Evolutionary conservation across 2,113 vertebrate genomes (phyloP).

Genomic region (Chloropsis hardwickii): DNA sequence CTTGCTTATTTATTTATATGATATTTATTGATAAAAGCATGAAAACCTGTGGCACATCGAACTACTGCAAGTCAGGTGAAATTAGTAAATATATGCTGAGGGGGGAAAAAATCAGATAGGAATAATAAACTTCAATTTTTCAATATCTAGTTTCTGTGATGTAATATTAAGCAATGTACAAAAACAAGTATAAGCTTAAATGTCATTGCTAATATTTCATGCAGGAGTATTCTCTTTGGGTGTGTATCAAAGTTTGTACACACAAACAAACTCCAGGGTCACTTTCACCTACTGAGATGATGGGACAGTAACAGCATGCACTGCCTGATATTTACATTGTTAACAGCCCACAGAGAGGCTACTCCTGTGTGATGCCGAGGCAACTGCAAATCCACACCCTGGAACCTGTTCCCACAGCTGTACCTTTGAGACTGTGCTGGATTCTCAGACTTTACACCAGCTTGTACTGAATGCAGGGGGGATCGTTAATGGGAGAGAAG

Average conservation of each 20-base stretch:
- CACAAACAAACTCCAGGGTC: background rate
- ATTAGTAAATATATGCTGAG: background rate
- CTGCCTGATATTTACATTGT: background rate
- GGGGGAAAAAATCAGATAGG: background rate
- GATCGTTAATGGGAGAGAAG: fast-evolving
- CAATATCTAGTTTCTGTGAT: background rate
- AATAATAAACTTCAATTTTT: background rate
- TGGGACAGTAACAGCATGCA: background rate
- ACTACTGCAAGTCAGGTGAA: background rate
- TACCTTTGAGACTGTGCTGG: background rate
- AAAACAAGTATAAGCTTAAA: background rate
- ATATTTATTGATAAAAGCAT: background rate
- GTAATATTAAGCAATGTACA: background rate
- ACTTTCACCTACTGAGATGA: background rate
- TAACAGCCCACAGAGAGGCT: background rate
- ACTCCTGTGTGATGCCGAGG: background rate
- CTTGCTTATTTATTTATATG: background rate
- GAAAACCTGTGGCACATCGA: background rate
- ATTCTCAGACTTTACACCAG: background rate
- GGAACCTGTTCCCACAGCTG: background rate
- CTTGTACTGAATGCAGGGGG: background rate
- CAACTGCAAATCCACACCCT: background rate
- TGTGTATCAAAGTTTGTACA: background rate
- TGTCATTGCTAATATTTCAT: background rate
- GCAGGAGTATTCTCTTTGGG: background rate